These are phyloP conservation scores for Lophotriccus pileatus DNA, from an alignment of 2,797 vertebrate species.

Conservation along the genomic window DNA sequence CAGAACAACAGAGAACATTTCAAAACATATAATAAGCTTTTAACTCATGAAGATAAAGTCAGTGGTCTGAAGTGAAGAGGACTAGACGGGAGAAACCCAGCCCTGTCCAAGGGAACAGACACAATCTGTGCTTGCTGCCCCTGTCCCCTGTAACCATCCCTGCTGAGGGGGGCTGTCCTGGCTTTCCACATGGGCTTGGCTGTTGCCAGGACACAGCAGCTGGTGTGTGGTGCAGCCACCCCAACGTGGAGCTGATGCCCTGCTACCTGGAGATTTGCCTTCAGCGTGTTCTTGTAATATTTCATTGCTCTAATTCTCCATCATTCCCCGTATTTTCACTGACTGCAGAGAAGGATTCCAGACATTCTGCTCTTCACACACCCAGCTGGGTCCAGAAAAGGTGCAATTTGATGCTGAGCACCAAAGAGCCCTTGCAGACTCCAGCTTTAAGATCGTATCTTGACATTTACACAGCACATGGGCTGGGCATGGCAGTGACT, in stretches of 20 bases:
- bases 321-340: not conserved
- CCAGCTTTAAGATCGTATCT: not conserved
- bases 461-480: not conserved
- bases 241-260: constrained; percentile 7
- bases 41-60: not conserved
- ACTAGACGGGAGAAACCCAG: not conserved
- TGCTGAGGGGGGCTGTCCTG: not conserved
- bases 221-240: constrained; percentile 13
- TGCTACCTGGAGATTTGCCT: constrained; percentile 33
- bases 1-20: not conserved
- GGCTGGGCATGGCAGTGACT: not conserved
- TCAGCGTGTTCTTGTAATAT: constrained; percentile 33
- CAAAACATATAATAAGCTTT: not conserved
- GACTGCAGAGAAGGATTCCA: not conserved
- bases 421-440: not conserved
- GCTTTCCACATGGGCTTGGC: not conserved
- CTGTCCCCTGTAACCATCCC: not conserved
- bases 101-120: not conserved
- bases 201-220: constrained; percentile 16
- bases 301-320: constrained; percentile 8
- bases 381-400: not conserved
- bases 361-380: not conserved
- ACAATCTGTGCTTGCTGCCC: not conserved
- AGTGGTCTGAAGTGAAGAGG: not conserved
- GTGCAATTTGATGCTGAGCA: not conserved